Base-by-base conservation (phyloP, 2,888 invertebrate genomes). In the Linnaemya vulpina region DNA sequence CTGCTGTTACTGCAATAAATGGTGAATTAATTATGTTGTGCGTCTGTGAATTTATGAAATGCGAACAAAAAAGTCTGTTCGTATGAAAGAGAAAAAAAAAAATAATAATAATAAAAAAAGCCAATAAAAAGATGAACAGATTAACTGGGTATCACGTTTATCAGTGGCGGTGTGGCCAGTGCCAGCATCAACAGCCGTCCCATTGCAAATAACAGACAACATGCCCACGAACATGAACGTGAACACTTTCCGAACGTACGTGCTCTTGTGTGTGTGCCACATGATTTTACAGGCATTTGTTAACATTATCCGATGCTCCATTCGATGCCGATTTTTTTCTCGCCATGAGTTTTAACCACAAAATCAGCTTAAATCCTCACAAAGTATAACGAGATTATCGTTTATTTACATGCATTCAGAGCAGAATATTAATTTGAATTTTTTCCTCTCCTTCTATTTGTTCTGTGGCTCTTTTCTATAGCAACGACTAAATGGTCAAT, bases 331-430 rank as follows among this genome's bases (percentile, higher is more conserved):
- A 10, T 40, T 40, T 60, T 73, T 30, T 76, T 70, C n/a, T n/a
- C n/a, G n/a, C 35, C 82, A 83, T 30, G 49, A 83, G 71, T 43
- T 83, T 71, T 51, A 83, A 79, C 83, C 79, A 78, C 74, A 79
- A 83, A 83, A 79, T 83, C 83, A 74, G 83, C 70, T 78, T 70
- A 83, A 83, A 83, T 79, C 78, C 79, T 79, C 63, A 63, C 53
- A 83, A 83, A 74, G 78, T 79, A 46, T 46, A 83, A 79, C 79
- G 53, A 79, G 83, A 83, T 83, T 83, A 83, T 68, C 78, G 38
- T 78, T 77, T 62, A 68, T 74, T 74, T 83, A 58, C 71, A 83
- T 78, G 78, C 40, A 53, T 63, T 43, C 53, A 5, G 70, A 63
- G 53, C 60, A 53, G 78, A 78, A 78, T 78, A 70, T 78, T 78